Evolutionary conservation across 2,113 vertebrate genomes (phyloP), one percentile per base, ranked within the genome.

Genomic region (Apteryx mantelli): DNA sequence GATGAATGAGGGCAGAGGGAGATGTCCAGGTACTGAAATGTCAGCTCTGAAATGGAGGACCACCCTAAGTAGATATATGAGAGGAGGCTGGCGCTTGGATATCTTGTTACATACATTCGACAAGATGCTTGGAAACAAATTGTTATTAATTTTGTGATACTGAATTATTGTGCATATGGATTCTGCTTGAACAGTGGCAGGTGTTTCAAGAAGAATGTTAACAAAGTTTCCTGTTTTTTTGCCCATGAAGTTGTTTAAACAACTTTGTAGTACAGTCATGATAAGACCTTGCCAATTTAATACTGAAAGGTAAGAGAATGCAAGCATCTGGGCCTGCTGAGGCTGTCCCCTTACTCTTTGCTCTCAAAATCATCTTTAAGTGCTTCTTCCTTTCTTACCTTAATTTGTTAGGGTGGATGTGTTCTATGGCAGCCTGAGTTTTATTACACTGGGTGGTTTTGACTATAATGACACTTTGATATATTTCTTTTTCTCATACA

Each of bases 291-390:
- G 10, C 15, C 48, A 9, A 9, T 76, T 78, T 56, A 61, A 61
- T 82, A 42, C 17, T 85, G 77, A 60, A 84, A 76, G 22, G 28
- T 71, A 84, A 86, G 61, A 88, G 50, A 88, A 65, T 38, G 74
- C 11, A 82, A 65, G 17, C 1, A n/a, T 25, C 13, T 91, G 40
- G 34, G 16, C 55, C 34, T 0, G 0, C 55, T 75, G 50, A 63
- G 20, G 28, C 52, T 52, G 15, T 81, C 75, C 13, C 20, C 60
- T 71, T 90, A 12, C 42, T 82, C 46, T 90, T 12, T 79, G 22
- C 68, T 9, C 28, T 93, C 53, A 79, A 65, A 92, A 69, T 91
- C 46, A 64, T 58, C 46, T 82, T 20, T 36, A 10, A 89, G 6
- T 5, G 50, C 9, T 9, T 89, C 42, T 83, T 86, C 13, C 1